Evolutionary conservation across 2,113 vertebrate genomes (phyloP).

Genomic region (Rhinopithecus roxellana): DNA sequence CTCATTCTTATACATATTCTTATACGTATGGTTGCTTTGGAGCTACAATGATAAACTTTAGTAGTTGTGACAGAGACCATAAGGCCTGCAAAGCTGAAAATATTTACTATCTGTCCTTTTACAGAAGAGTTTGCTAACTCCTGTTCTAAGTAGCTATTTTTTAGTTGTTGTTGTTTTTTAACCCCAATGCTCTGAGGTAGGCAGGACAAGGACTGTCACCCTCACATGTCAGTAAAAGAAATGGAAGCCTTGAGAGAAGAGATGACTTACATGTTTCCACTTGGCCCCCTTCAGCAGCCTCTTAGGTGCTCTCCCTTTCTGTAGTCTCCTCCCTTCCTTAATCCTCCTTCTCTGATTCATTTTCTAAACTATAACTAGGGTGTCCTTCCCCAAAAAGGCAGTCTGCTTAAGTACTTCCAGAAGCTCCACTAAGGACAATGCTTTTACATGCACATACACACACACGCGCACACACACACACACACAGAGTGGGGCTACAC

Average conservation of each 20-base stretch:
- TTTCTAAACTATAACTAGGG: neutral
- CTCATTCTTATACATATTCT: neutral
- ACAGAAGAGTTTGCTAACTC: neutral
- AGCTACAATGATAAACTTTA: neutral
- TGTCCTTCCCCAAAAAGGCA: neutral
- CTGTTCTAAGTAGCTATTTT: neutral
- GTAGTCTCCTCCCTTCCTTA: neutral
- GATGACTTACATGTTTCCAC: neutral
- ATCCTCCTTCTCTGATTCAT: neutral
- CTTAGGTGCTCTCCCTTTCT: neutral
- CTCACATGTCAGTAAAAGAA: conserved; percentile 8
- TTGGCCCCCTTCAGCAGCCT: neutral
- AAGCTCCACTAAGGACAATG: neutral
- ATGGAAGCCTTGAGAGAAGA: neutral
- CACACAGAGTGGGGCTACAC: neutral
- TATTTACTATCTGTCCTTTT: neutral
- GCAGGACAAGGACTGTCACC: neutral
- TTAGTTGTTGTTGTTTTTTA: neutral
- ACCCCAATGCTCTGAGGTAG: neutral
- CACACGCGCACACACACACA: neutral
- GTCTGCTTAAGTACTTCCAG: neutral
- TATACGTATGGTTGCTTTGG: neutral
- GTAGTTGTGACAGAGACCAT: neutral
- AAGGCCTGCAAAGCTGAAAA: neutral
- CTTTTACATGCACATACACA: fast-evolving